Evolutionary conservation across 2,888 invertebrate species (phyloP).

Genomic region (Xylophagus ater): DNA sequence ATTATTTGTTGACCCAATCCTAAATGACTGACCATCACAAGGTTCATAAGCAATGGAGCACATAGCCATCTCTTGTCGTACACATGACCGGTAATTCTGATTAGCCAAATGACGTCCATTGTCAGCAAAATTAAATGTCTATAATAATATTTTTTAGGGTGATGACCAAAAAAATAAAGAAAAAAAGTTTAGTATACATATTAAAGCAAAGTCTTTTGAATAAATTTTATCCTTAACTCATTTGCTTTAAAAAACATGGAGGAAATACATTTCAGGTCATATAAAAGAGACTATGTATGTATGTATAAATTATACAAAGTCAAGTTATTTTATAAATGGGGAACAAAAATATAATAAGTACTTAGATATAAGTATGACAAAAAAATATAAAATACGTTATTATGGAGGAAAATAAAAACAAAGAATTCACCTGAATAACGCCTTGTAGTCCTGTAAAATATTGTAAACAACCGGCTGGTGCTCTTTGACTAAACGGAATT

Average conservation of each 20-base stretch:
- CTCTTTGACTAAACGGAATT: constrained; percentile 63
- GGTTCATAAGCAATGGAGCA: constrained; percentile 68
- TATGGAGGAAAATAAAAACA: neutral
- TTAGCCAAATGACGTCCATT: constrained; percentile 70
- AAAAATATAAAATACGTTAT: no score
- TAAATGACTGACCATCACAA: constrained; percentile 64
- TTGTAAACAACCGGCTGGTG: constrained; percentile 68
- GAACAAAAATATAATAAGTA: no score
- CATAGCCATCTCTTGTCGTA: constrained; percentile 55
- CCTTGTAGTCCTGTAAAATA: constrained; percentile 54
- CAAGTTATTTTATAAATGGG: no score
- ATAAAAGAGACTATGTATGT: no score
- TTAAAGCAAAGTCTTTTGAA: no score
- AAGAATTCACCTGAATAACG: constrained; percentile 28
- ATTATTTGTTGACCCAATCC: constrained; percentile 45
- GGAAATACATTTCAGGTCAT: no score
- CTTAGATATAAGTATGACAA: no score
- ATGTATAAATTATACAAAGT: no score
- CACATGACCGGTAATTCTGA: constrained; percentile 67
- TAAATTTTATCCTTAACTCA: no score
- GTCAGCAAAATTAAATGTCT: constrained; percentile 70
- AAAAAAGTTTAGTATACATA: no score
- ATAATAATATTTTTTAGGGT: constrained; percentile 22
- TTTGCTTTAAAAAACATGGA: no score
- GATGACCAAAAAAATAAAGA: no score